Conservation (phyloP, 2,888 invertebrate genomes). For the Troilus luridus region DNA sequence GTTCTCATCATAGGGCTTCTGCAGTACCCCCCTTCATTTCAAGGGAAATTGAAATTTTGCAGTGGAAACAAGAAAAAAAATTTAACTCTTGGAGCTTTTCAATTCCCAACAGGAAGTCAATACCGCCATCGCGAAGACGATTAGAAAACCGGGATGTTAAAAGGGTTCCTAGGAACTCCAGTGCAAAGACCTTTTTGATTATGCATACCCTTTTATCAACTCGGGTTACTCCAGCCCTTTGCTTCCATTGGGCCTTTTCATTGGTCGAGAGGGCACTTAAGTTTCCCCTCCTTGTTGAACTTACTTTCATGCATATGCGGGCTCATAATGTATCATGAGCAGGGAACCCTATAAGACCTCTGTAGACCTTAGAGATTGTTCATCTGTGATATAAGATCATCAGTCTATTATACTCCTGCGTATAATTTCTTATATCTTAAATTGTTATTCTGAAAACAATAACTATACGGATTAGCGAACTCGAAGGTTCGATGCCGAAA, state of each 20-base stretch:
- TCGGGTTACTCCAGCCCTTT: background rate
- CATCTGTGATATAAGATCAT: background rate
- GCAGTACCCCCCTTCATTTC: background rate
- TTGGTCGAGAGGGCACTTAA: constrained; percentile 23
- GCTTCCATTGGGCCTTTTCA: background rate
- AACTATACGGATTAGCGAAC: too few relatives aligned
- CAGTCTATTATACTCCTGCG: background rate
- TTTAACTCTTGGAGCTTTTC: background rate
- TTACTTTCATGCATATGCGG: background rate
- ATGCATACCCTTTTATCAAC: constrained; percentile 43
- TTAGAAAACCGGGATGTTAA: constrained; percentile 41
- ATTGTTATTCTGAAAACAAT: background rate
- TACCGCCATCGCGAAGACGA: constrained; percentile 14
- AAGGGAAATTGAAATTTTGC: constrained; percentile 29
- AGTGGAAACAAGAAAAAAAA: background rate
- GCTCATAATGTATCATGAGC: background rate
- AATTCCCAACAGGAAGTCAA: constrained; percentile 24
- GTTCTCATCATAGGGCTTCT: background rate
- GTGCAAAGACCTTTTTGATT: constrained; percentile 20
- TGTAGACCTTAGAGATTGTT: background rate
- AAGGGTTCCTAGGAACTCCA: constrained; percentile 12
- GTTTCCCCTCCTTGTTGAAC: background rate
- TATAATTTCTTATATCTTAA: background rate
- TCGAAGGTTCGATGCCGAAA: too few relatives aligned
- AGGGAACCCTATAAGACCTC: background rate